A percentile compares a stretch with the other conserved stretches of the same genome.
phyloP scores from a whole-genome alignment of 2,888 invertebrate genomes.

The Eubasilissa splendida region DNA sequence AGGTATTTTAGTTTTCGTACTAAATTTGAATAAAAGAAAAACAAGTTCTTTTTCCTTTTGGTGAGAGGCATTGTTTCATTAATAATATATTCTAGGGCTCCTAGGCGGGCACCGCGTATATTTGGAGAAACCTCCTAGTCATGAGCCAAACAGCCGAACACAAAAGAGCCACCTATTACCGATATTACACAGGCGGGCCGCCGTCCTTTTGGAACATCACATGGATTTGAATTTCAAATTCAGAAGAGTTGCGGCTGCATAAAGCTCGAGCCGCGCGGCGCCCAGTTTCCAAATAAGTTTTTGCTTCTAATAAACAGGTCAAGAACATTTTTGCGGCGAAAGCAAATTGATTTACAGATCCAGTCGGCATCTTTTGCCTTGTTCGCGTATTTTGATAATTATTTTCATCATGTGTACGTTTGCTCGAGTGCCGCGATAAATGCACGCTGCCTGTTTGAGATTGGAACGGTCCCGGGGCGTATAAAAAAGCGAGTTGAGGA shows the following conservation, averaged over 20 bases:
- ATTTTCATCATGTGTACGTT: not conserved
- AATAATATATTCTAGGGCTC: conserved; percentile 8
- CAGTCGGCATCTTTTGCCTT: too few species aligned
- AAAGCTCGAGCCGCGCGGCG: not conserved
- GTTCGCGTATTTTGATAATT: not conserved
- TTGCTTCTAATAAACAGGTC: too few species aligned
- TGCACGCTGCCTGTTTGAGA: conserved; percentile 42
- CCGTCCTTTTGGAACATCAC: conserved; percentile 19
- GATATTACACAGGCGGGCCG: conserved; percentile 40
- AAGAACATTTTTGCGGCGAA: too few species aligned
- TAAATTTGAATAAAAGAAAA: not conserved
- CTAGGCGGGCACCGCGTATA: not conserved
- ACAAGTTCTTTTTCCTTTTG: not conserved
- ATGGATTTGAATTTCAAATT: conserved; percentile 53
- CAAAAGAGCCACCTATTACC: conserved; percentile 39
- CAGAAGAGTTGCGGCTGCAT: conserved; percentile 35
- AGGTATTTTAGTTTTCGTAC: too few species aligned
- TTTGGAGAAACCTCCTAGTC: conserved; percentile 13
- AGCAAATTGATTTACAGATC: too few species aligned
- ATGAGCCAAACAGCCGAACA: not conserved
- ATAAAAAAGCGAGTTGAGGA: conserved; percentile 44
- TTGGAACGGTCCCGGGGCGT: conserved; percentile 42
- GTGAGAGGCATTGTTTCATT: not conserved
- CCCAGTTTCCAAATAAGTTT: too few species aligned
- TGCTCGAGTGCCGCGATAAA: conserved; percentile 22